Evolutionary conservation across 2,888 invertebrate genomes (phyloP), one percentile per base, ranked within the genome.

Genomic region (Ceriagrion tenellum): DNA sequence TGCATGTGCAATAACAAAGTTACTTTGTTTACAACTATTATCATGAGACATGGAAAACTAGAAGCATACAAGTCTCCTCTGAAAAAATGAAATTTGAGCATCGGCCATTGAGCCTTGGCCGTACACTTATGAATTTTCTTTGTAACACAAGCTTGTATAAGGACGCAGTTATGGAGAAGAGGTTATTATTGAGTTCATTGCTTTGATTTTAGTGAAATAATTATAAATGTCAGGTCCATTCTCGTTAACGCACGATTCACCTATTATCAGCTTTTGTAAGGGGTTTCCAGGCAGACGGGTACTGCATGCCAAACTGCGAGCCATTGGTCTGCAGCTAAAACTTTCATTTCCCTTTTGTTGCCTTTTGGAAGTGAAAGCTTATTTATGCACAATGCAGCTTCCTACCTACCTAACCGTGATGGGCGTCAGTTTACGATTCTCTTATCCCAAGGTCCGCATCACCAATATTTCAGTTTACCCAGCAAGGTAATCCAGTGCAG

Each of bases 401-500:
- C 10, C 26, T 59, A 59, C 59, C 18, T 69, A n/a, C 30, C 81
- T 35, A 81, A 81, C 81, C 81, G 81, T 81, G 81, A 35, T 3
- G 81, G 81, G 81, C 81, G 35, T 35, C 35, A 81, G 81, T 81
- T 81, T 81, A 81, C 81, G 81, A 35, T 81, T 81, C 81, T 81
- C 81, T 81, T 81, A 81, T 81, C 81, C 81, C 35, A 12, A 18
- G 16, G 16, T 81, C 81, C 81, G 81, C 81, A 35, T 81, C 81
- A 35, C 81, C 81, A 81, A 81, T 81, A 81, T 81, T 81, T 81
- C 81, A 81, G 35, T 81, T 81, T 81, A 81, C 81, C 35, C 81
- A 81, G 81, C 81, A 81, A n/a, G 81, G 81, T 81, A 81, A 81
- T 81, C 81, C 81, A 1, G 81, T 81, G 81, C 81, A 81, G 81